Evolutionary conservation across 2,888 invertebrate genomes (phyloP).

Genomic region (Drosophila lacicola): DNA sequence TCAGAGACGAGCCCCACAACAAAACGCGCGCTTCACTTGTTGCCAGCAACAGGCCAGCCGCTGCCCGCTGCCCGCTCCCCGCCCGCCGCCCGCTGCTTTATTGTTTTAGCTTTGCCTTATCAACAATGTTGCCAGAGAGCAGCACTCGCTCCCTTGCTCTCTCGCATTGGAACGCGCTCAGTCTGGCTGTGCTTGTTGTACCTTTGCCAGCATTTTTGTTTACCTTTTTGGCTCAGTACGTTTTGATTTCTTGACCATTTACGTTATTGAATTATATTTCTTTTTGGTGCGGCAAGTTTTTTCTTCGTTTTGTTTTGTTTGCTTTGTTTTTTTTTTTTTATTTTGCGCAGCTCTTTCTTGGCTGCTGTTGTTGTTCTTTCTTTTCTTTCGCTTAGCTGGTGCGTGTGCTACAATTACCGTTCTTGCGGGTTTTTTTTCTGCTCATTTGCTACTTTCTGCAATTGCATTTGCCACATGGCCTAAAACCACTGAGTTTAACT

Average conservation of each 20-base stretch:
- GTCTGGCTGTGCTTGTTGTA: constrained; percentile 47
- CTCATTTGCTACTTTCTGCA: constrained; percentile 46
- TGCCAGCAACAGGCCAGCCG: constrained; percentile 9
- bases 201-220: constrained; percentile 77
- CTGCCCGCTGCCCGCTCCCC: not conserved
- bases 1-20: constrained; percentile 45
- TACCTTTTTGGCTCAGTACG: constrained; percentile 78
- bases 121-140: constrained; percentile 70
- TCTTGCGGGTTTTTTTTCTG: constrained; percentile 54
- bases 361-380: constrained; percentile 13
- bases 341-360: constrained; percentile 4
- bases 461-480: constrained; percentile 70
- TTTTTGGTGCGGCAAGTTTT: constrained; percentile 55
- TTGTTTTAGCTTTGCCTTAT: constrained; percentile 61
- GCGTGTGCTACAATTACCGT: constrained; percentile 73
- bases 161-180: constrained; percentile 8
- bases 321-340: not conserved
- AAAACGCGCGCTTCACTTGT: constrained; percentile 56
- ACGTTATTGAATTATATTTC: constrained; percentile 72
- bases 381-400: constrained; percentile 30
- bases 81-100: constrained; percentile 12
- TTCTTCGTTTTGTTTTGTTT: constrained; percentile 13
- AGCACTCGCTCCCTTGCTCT: constrained; percentile 9
- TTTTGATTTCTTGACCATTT: constrained; percentile 80
- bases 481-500: constrained; percentile 25